A percentile compares a stretch with the other conserved stretches of the same genome.
Evolutionary conservation across 2,888 invertebrate genomes (phyloP).

Genomic region (Drosophila mettleri): DNA sequence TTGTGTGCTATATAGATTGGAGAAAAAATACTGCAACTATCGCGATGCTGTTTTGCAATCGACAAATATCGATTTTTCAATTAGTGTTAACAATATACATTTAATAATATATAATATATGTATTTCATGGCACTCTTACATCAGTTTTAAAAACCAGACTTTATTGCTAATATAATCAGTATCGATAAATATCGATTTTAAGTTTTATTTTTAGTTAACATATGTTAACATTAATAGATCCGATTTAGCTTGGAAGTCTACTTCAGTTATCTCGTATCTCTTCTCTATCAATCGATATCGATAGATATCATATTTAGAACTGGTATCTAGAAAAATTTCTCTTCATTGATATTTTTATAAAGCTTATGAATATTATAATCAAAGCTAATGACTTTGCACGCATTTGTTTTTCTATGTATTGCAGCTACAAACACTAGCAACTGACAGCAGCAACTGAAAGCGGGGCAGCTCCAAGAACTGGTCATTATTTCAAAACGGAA

Average conservation of each 20-base stretch:
- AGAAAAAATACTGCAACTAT: no score
- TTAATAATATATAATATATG: background rate
- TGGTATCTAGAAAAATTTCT: background rate
- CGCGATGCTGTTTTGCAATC: no score
- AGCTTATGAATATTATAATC: background rate
- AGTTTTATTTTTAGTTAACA: no score
- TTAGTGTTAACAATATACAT: background rate
- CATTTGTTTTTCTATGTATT: constrained; percentile 27
- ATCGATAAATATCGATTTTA: no score
- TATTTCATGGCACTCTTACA: background rate
- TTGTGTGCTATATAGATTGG: no score
- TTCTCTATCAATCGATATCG: background rate
- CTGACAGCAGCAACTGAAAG: constrained; percentile 15
- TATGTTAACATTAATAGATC: no score
- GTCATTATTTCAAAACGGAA: constrained; percentile 45
- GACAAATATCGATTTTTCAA: no score
- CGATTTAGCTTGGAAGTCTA: no score
- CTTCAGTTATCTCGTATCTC: no score
- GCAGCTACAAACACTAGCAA: constrained; percentile 26
- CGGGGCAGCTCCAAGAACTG: constrained; percentile 5
- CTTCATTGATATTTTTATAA: background rate
- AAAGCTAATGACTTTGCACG: constrained; percentile 28
- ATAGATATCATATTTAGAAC: background rate
- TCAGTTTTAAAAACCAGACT: no score
- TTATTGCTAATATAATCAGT: no score